A percentile compares a stretch with the other conserved stretches of the same genome.
Conservation (phyloP, 2,888 invertebrate genomes). For the Plutella xylostella region DNA sequence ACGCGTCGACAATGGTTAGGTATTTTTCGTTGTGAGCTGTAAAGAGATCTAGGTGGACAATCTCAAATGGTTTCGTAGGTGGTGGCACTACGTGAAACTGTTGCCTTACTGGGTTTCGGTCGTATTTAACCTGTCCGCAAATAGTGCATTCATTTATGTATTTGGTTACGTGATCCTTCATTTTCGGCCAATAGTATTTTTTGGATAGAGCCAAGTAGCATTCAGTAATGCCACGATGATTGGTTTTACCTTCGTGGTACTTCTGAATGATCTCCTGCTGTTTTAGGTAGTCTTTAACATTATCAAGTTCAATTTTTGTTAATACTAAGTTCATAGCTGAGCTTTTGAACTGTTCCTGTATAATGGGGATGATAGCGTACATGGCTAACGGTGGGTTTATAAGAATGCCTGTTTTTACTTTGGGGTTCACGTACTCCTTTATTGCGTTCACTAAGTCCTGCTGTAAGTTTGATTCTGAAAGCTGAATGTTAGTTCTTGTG, state of each 20-base stretch:
- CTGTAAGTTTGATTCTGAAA: background rate
- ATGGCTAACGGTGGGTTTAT: conserved; percentile 8
- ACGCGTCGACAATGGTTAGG: background rate
- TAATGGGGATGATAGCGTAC: conserved; percentile 13
- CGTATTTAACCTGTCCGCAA: conserved; percentile 12
- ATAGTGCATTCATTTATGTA: conserved; percentile 9
- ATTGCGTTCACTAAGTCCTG: conserved; percentile 9
- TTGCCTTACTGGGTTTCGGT: conserved; percentile 17
- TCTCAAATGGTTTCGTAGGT: conserved; percentile 17
- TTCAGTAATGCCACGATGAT: conserved; percentile 9
- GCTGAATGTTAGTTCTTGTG: background rate
- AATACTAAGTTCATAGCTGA: background rate
- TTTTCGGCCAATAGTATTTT: conserved; percentile 7
- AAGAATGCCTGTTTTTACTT: conserved; percentile 12
- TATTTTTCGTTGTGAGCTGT: background rate
- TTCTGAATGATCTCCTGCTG: background rate
- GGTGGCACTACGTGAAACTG: conserved; percentile 20
- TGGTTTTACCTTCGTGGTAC: background rate
- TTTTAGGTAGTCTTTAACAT: background rate
- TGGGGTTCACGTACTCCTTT: conserved; percentile 11
- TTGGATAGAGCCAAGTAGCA: background rate
- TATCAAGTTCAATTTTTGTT: background rate
- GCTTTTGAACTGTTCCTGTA: conserved; percentile 8
- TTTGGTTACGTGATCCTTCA: conserved; percentile 4
- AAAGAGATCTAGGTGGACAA: conserved; percentile 11